A percentile compares a stretch with the other conserved stretches of the same genome.
Conservation (phyloP, 2,113 vertebrate genomes). For the Okapia johnstoni region DNA sequence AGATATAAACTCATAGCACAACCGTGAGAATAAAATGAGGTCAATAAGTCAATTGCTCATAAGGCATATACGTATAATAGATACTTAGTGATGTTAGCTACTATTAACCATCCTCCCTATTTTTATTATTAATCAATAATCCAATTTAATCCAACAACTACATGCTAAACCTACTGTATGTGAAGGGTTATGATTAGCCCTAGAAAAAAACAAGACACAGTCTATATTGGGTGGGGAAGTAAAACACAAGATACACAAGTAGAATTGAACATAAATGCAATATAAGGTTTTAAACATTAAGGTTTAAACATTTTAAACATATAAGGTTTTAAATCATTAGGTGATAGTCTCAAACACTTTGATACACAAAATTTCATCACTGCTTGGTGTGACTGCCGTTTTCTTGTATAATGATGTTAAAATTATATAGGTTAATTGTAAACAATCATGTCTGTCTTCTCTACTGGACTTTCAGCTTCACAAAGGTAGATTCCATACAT, state of each 20-base stretch:
- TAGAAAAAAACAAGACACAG: neutral
- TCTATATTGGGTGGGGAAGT: neutral
- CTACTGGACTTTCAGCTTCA: neutral
- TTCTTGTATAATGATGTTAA: neutral
- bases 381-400: neutral
- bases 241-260: neutral
- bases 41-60: neutral
- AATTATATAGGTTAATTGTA: neutral
- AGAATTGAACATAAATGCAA: neutral
- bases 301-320: neutral
- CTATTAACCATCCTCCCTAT: neutral
- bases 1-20: neutral
- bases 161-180: neutral
- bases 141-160: neutral
- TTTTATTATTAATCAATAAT: neutral
- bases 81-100: neutral
- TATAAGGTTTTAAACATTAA: neutral
- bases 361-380: neutral
- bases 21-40: neutral
- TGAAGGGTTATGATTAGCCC: neutral
- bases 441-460: neutral
- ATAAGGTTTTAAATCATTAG: neutral
- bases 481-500: accelerated
- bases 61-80: neutral
- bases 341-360: neutral